Conservation (phyloP, 2,113 vertebrate genomes). For the Pampusana beccarii region DNA sequence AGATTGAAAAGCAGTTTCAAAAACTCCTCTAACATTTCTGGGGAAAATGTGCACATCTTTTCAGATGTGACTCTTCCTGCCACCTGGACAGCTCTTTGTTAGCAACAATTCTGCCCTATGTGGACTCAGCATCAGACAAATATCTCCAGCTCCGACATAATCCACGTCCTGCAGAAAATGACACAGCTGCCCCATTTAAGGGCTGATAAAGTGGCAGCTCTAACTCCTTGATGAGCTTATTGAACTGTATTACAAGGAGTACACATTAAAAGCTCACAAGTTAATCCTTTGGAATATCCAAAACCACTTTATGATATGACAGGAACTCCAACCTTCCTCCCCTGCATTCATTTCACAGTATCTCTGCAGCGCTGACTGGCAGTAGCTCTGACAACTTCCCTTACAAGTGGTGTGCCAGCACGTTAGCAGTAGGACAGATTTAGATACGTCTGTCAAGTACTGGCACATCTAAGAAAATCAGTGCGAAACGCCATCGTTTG, state of each 20-base stretch:
- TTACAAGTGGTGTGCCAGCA: accelerated
- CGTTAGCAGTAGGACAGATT: background rate
- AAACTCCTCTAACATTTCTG: background rate
- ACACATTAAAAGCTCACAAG: background rate
- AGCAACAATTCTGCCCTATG: background rate
- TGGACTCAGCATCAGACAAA: background rate
- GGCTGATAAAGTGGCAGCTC: background rate
- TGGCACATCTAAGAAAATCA: background rate
- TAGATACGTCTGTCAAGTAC: background rate
- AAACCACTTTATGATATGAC: background rate
- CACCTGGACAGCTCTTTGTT: background rate
- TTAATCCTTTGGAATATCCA: background rate
- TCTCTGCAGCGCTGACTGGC: background rate
- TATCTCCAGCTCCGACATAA: accelerated
- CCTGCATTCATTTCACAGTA: background rate
- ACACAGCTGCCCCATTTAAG: background rate
- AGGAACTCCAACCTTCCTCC: background rate
- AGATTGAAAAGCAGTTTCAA: background rate
- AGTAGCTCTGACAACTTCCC: background rate
- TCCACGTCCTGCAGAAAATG: background rate
- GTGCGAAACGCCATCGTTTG: background rate
- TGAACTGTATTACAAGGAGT: background rate
- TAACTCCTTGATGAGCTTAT: background rate
- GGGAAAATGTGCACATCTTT: background rate
- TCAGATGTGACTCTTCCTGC: background rate